phyloP scores from a whole-genome alignment of 2,888 invertebrate genomes.

The Thyatira batis region DNA sequence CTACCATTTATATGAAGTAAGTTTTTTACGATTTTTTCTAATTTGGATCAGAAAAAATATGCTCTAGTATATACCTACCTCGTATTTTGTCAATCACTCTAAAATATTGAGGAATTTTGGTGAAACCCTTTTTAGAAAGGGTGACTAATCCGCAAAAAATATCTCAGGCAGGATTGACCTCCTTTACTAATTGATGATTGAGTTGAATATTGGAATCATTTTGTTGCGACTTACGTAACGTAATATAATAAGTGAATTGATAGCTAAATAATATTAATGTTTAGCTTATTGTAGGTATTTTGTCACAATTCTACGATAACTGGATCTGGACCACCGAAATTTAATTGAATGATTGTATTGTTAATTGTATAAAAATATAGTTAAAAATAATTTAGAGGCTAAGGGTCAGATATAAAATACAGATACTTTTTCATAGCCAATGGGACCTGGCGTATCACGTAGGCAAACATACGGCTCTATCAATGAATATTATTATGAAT shows the following conservation, averaged over 20 bases:
- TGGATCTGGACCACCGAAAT: conserved; percentile 32
- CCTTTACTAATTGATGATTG: too few relatives aligned
- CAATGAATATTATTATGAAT: conserved; percentile 33
- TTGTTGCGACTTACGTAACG: too few relatives aligned
- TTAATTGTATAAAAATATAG: conserved; percentile 43
- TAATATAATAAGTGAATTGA: not conserved
- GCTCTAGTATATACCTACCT: not conserved
- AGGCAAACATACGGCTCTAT: conserved; percentile 34
- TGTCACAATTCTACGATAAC: conserved; percentile 25
- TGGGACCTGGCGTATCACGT: conserved; percentile 28
- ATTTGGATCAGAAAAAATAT: conserved; percentile 9
- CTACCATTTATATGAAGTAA: conserved; percentile 47
- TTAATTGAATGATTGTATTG: conserved; percentile 34
- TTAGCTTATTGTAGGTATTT: too few relatives aligned
- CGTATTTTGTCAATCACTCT: too few relatives aligned
- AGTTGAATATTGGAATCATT: too few relatives aligned
- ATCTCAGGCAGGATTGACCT: too few relatives aligned
- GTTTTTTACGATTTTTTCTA: conserved; percentile 26
- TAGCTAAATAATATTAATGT: not conserved
- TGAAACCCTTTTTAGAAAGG: too few relatives aligned
- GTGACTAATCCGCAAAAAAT: too few relatives aligned
- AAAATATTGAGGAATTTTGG: not conserved
- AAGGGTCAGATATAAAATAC: conserved; percentile 36
- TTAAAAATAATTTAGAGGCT: conserved; percentile 32
- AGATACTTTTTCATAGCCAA: conserved; percentile 21